Conservation (phyloP, 2,888 invertebrate species). For the Melitaea athalia region DNA sequence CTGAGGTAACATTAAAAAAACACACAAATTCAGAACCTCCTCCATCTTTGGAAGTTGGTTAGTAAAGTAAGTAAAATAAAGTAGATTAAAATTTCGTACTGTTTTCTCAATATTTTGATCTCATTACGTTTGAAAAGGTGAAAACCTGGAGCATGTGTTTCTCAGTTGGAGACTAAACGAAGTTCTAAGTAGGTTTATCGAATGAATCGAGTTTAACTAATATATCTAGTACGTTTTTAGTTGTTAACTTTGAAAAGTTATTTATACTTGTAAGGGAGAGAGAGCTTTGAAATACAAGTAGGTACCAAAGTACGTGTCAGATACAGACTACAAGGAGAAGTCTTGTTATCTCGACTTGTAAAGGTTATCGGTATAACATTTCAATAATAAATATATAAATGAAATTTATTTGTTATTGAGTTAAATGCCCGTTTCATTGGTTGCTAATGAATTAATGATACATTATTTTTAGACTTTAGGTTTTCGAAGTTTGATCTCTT, state of each 20-base stretch:
- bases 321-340: background rate
- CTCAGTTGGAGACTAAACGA: background rate
- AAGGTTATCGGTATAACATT: background rate
- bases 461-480: no score
- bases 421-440: no score
- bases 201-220: conserved; percentile 17
- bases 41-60: no score
- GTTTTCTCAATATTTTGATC: background rate
- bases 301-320: background rate
- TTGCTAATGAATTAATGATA: no score
- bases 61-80: no score
- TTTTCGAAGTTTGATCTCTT: background rate
- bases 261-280: background rate
- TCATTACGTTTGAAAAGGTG: background rate
- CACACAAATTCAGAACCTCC: no score
- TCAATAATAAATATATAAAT: background rate
- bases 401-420: background rate
- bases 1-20: no score
- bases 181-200: conserved; percentile 17
- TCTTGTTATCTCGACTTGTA: background rate
- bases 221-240: conserved; percentile 10
- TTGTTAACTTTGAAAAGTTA: background rate
- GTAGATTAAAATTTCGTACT: no score
- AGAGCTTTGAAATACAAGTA: background rate
- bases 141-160: background rate